Base-by-base conservation (phyloP, 92 coral and sea anemone species). In the Pocillopora grandis region DNA sequence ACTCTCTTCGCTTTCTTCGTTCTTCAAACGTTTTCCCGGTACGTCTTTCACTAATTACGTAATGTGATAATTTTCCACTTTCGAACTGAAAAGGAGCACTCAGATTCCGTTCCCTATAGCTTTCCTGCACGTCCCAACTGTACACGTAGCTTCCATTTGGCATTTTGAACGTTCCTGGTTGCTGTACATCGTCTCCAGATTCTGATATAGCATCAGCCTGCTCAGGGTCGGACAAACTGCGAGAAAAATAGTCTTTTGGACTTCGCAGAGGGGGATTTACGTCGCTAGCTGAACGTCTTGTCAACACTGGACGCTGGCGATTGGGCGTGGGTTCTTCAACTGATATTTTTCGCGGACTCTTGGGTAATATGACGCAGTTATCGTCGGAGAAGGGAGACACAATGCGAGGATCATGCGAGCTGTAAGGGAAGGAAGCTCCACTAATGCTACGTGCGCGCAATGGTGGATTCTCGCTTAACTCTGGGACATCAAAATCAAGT, bases 401-500 rank as follows among this genome's bases (percentile, higher is more conserved):
- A 18, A 97, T 85, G 19, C 97, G 93, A 2, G 98, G 96, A 59
- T 97, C 99, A 66, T 86, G 91, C 5, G 93, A 88, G 73, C 98
- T 94, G 94, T 85, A 95, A 16, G 98, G 96, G 31, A 90, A 73
- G 23, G 98, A 85, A 7, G 98, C 95, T 9, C 98, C 97, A 27
- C 94, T 92, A 5, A 85, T 71, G 66, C 92, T 90, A 11, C 90
- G 90, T 16, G 86, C 85, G 48, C 99, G 91, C 12, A 91, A 75
- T 66, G 87, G 91, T 37, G 91, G 78, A 7, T 88, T 79, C 42
- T 80, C 90, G 23, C 83, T 85, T 62, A 95, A 84, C 42, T 88
- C 91, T 52, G 76, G 80, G n/a, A 58, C 76, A 23, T 66, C 58
- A 5, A 17, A 76, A 20, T 87, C 87, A 33, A 52, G 21, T 33